Percentiles rank a stretch among this genome's conserved stretches.
Evolutionary conservation across 2,888 invertebrate species (phyloP).

Genomic region (Acrobasis repandana): DNA sequence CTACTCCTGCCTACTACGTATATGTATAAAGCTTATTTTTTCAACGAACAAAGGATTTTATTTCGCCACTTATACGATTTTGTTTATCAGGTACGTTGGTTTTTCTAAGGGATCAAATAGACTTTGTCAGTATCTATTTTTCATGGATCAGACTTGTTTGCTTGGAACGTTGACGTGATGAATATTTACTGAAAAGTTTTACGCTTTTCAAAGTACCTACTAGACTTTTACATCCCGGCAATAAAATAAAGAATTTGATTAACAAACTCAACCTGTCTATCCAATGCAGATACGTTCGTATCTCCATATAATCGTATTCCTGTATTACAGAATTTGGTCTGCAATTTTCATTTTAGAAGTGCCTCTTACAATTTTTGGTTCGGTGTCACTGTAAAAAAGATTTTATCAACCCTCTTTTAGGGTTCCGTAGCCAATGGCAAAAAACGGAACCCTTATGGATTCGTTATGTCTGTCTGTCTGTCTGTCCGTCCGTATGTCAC

Average conservation of each 20-base stretch:
- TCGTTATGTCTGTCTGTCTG: too few relatives aligned
- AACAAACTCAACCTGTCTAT: constrained; percentile 2
- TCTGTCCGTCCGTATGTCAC: too few relatives aligned
- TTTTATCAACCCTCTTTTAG: too few relatives aligned
- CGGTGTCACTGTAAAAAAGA: neutral
- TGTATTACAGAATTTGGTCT: neutral
- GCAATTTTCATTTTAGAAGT: neutral
- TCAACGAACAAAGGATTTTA: constrained; percentile 16
- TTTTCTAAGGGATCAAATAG: constrained; percentile 1
- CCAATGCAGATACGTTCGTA: neutral
- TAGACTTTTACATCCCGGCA: constrained; percentile 6
- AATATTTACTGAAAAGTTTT: constrained; percentile 13
- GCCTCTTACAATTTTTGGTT: neutral
- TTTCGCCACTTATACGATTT: constrained; percentile 14
- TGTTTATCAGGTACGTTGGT: constrained; percentile 7
- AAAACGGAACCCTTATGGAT: too few relatives aligned
- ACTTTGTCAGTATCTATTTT: constrained; percentile 11
- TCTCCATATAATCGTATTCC: neutral
- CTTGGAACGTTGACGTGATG: constrained; percentile 11
- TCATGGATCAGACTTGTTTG: constrained; percentile 3
- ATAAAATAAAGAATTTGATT: constrained; percentile 9
- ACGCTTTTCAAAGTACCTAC: neutral
- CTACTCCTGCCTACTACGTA: constrained; percentile 5
- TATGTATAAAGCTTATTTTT: constrained; percentile 12
- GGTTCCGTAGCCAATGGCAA: too few relatives aligned